Evolutionary conservation across 2,888 invertebrate genomes (phyloP).

Genomic region (Rhamphomyia laevipes): DNA sequence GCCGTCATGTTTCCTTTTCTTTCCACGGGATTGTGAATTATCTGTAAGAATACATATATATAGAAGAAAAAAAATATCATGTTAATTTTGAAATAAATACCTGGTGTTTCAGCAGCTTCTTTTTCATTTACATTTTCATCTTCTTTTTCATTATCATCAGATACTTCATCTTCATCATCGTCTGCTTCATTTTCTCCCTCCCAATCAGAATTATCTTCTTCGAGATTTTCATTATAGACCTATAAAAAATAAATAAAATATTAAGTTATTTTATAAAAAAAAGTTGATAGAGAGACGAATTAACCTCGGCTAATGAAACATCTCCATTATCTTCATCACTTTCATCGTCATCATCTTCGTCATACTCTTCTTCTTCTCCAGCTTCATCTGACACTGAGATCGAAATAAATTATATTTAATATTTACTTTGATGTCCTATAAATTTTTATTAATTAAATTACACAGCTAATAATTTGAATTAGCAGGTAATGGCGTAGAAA

Average conservation of each 20-base stretch:
- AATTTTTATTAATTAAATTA: no score
- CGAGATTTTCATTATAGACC: conserved; percentile 42
- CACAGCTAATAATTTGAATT: no score
- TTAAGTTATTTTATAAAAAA: neutral
- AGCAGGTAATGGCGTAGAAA: no score
- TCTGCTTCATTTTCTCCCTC: conserved; percentile 45
- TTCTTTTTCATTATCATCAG: conserved; percentile 2
- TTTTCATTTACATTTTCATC: conserved; percentile 33
- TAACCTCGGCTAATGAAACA: conserved; percentile 32
- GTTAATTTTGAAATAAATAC: conserved; percentile 6
- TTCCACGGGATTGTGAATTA: conserved; percentile 48
- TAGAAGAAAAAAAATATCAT: no score
- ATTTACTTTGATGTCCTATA: no score
- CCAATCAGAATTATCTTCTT: conserved; percentile 53
- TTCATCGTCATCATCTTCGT: conserved; percentile 44
- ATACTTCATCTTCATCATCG: neutral
- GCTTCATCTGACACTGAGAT: conserved; percentile 24
- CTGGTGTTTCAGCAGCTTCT: conserved; percentile 28
- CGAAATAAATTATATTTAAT: no score
- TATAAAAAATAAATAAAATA: conserved; percentile 8
- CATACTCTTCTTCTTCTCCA: conserved; percentile 40
- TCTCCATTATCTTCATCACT: conserved; percentile 51
- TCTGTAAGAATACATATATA: conserved; percentile 19
- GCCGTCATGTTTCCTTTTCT: conserved; percentile 60
- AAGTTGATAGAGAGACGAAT: conserved; percentile 8